Percentiles rank a stretch among this genome's conserved stretches.
Conservation (phyloP, 1,140 invertebrate genomes). For the Cydia splendana region DNA sequence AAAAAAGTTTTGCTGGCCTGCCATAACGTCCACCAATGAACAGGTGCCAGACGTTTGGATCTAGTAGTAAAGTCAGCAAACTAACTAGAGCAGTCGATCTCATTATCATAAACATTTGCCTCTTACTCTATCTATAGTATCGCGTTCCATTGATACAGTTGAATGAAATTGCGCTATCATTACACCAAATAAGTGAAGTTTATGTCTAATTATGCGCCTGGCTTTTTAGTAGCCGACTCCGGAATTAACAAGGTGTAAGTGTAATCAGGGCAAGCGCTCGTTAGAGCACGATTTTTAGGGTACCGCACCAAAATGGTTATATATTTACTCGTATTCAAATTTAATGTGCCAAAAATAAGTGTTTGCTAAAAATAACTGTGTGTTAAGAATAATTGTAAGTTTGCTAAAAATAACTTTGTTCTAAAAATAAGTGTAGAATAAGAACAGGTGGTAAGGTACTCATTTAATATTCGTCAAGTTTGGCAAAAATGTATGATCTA, state of each 20-base stretch:
- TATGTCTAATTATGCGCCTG: not conserved
- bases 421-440: no score
- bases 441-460: no score
- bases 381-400: not conserved
- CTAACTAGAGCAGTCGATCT: no score
- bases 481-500: no score
- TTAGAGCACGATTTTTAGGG: not conserved
- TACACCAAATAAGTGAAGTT: not conserved
- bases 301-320: not conserved
- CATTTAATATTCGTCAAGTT: no score
- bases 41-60: no score
- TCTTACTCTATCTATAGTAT: not conserved
- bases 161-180: not conserved
- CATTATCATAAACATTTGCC: no score
- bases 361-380: not conserved
- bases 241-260: slow-evolving; percentile 6
- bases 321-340: no score
- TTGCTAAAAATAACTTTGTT: not conserved
- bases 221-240: slow-evolving; percentile 21
- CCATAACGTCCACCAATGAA: no score
- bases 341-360: not conserved
- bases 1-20: no score
- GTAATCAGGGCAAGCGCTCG: slow-evolving; percentile 4
- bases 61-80: no score
- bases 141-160: not conserved